Evolutionary conservation across 1,140 invertebrate species (phyloP), one percentile per base, ranked within the genome.

Genomic region (Pseudomyrmex pallidus): DNA sequence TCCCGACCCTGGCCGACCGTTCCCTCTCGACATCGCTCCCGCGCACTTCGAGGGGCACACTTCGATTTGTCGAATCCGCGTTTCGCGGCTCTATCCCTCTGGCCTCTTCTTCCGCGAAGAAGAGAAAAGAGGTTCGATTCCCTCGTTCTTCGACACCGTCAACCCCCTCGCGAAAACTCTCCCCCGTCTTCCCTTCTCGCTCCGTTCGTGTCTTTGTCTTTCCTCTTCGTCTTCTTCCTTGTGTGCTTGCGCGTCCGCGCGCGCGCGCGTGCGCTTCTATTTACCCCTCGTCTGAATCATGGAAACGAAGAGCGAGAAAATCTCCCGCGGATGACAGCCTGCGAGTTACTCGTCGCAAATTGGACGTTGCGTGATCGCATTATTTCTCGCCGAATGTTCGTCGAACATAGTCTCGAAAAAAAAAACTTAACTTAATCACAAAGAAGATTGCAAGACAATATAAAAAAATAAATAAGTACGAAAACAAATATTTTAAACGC

Each of bases 1-100:
- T n/a, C n/a, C 70, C 59, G 17, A n/a, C n/a, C n/a, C 84, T 70
- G 62, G n/a, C 12, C 35, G 74, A 12, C 67, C 25, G 35, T 10
- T 56, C 56, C 63, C 74, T 68, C 84, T 74, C 82, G 70, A 86
- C 85, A 64, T 62, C 48, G 54, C 63, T 74, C 44, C 56, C 86
- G 84, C 83, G 78, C 54, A 80, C 76, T 80, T 70, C 54, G 66
- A 80, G 74, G 85, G 86, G 77, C 72, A 89, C 85, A 90, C 91
- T 93, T 93, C 91, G 91, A 93, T 93, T 93, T 92, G 91, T 92
- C 91, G 91, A 92, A 91, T 91, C 91, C 91, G 91, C 91, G 90
- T 91, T 91, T 90, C 86, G 89, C 90, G 86, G 87, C 88, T 87
- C 85, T 86, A 85, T 70, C 54, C 82, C 89, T 68, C 89, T 68